Evolutionary conservation across 2,113 vertebrate genomes (phyloP).

Genomic region (Choloepus hoffmanni): DNA sequence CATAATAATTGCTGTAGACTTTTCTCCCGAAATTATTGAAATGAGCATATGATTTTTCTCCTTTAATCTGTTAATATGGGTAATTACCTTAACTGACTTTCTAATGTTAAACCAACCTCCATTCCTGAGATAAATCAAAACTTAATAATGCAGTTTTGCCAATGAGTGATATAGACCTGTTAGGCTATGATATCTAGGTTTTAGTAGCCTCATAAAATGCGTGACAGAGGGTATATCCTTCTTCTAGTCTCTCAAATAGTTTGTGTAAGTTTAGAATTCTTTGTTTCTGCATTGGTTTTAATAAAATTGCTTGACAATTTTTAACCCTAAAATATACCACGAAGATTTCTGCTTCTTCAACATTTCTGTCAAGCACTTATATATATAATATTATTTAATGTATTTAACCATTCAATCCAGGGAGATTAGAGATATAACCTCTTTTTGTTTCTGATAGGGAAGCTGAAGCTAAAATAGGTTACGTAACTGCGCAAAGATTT

Average conservation of each 20-base stretch:
- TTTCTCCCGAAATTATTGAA: not conserved
- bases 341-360: slow-evolving; percentile 15
- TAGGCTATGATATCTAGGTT: not conserved
- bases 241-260: slow-evolving; percentile 17
- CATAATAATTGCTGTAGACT: not conserved
- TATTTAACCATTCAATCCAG: not conserved
- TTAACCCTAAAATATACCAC: not conserved
- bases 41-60: not conserved
- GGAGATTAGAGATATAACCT: not conserved
- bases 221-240: not conserved
- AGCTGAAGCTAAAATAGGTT: slow-evolving; percentile 39
- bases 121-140: slow-evolving; percentile 9
- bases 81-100: not conserved
- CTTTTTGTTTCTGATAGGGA: not conserved
- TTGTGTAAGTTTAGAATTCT: slow-evolving; percentile 17
- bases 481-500: not conserved
- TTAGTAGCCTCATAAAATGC: not conserved
- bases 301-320: not conserved
- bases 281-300: not conserved
- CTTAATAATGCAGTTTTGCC: not conserved
- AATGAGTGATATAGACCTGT: not conserved
- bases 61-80: not conserved
- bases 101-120: not conserved
- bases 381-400: not conserved
- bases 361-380: not conserved